Base-by-base conservation (phyloP, 2,113 vertebrate genomes). In the Recurvirostra avosetta region DNA sequence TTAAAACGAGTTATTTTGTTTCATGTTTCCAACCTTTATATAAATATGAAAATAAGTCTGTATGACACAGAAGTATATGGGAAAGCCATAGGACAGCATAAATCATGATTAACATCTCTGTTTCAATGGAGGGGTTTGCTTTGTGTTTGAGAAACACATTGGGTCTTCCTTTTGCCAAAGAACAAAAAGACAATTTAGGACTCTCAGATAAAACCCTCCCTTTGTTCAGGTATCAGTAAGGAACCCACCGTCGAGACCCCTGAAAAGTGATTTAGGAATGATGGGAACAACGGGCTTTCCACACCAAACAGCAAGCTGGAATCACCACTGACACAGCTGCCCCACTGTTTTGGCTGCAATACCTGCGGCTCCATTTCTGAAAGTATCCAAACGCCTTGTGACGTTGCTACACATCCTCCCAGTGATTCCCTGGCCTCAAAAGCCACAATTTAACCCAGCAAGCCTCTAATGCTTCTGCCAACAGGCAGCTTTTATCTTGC, bases 401-500 rank as follows among this genome's bases (percentile, higher is more conserved):
- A 59, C 10, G 11, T 26, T 84, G 25, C 38, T 80, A 3, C 20
- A 17, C 6, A 1, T 36, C 53, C 58, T 91, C 75, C n/a, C 49
- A 65, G 81, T 1, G 1, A 62, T 62, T 88, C 85, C 71, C 45
- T 36, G 76, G 53, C 26, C 81, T 87, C 50, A 38, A 86, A 88
- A 79, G 27, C 40, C 83, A 76, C 88, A 74, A 45, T 59, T 90
- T 76, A 74, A 87, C 74, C 77, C 84, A 90, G 52, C 55, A 83
- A 67, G 63, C 70, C 78, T 73, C 62, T n/a, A 45, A 78, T 2
- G 36, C n/a, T 63, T 80, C 63, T 95, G 72, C 63, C 86, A 91
- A 93, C 59, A 94, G 41, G 58, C 81, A 94, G 77, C 30, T 86
- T 80, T 79, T 94, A 53, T 88, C 90, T 92, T 72, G 59, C 94